These are phyloP conservation scores for Aplochiton taeniatus DNA, from an alignment of 2,797 vertebrate species.

Conservation along the genomic window DNA sequence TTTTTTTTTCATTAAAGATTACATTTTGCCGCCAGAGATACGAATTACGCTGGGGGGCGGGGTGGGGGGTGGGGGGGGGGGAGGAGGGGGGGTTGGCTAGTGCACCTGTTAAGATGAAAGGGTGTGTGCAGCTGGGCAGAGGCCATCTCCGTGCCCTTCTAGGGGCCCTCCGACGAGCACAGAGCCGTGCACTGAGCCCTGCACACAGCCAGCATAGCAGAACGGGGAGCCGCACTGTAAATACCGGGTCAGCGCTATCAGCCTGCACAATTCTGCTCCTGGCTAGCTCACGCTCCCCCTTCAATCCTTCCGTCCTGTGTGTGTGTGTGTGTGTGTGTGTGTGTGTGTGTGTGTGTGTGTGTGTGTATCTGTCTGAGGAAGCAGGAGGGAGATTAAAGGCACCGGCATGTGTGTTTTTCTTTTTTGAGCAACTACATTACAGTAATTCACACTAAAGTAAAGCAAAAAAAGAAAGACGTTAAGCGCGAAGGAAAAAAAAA, in stretches of 20 bases:
- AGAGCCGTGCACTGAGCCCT: no score
- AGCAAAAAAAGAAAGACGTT: no score
- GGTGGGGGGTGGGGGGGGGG: no score
- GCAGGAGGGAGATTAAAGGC: constrained; percentile 31
- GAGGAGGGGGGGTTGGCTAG: constrained; percentile 12
- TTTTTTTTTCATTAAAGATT: constrained; percentile 8
- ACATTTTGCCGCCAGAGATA: not conserved
- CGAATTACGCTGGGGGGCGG: constrained; percentile 13
- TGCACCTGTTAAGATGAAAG: constrained; percentile 32
- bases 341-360: no score
- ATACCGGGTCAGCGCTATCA: constrained; percentile 69
- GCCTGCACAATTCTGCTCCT: constrained; percentile 53
- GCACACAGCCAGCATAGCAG: constrained; percentile 49
- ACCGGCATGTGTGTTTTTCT: no score
- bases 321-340: no score
- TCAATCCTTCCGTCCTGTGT: constrained; percentile 33
- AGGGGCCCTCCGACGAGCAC: no score
- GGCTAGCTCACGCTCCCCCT: constrained; percentile 23
- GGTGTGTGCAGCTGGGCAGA: constrained; percentile 23
- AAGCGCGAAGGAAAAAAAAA: no score
- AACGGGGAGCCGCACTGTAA: constrained; percentile 57
- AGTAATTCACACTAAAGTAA: no score
- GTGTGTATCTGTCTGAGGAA: constrained; percentile 1
- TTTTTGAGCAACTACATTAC: no score
- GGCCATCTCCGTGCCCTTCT: constrained; percentile 36